Conservation (phyloP, 2,113 vertebrate genomes). For the Crocuta crocuta region DNA sequence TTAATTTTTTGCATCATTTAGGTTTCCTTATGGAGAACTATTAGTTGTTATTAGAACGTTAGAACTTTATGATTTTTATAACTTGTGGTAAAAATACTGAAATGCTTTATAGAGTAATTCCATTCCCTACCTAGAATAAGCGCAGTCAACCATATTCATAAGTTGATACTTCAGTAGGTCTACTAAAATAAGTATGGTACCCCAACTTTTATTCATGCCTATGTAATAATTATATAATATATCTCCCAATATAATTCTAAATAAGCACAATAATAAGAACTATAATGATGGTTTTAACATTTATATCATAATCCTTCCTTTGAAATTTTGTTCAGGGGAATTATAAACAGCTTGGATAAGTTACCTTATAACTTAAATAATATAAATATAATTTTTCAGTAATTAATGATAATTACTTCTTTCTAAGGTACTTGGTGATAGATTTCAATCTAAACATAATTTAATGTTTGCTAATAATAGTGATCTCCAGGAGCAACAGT, state of each 20-base stretch:
- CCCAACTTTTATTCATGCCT: background rate
- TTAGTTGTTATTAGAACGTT: background rate
- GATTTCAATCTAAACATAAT: background rate
- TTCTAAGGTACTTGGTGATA: background rate
- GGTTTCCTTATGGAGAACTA: background rate
- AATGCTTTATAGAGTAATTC: background rate
- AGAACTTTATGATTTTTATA: background rate
- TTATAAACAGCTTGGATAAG: background rate
- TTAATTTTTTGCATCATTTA: background rate
- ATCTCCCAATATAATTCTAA: background rate
- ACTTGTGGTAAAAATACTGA: background rate
- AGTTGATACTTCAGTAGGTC: background rate
- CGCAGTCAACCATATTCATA: background rate
- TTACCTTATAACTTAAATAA: slow-evolving; percentile 18
- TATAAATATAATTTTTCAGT: background rate
- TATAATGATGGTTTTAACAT: background rate
- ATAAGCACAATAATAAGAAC: background rate
- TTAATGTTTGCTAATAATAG: background rate
- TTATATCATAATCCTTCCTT: background rate
- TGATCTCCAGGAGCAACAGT: background rate
- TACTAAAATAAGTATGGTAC: background rate
- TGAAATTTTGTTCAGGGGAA: background rate
- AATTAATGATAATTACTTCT: slow-evolving; percentile 9
- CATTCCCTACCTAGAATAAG: background rate
- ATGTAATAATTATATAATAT: background rate